Conservation (phyloP, 1,140 invertebrate species). For the Nilaparvata lugens region DNA sequence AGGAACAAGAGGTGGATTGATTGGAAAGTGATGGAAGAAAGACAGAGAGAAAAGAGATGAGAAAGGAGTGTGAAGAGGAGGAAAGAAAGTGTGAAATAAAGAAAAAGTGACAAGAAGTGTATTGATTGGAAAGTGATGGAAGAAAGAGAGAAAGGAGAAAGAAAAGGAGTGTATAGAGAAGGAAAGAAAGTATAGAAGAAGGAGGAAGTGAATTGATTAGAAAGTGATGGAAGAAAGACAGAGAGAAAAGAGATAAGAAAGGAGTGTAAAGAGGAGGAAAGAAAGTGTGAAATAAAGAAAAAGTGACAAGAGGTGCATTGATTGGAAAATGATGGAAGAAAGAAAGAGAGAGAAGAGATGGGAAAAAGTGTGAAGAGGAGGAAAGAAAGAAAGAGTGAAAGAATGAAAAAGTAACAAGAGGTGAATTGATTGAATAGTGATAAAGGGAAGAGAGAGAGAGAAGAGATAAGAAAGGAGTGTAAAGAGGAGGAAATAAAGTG, state of each 20-base stretch:
- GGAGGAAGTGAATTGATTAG: no score
- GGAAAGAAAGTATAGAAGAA: not conserved
- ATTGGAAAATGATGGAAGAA: conserved; percentile 9
- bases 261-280: no score
- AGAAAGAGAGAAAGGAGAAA: no score
- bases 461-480: no score
- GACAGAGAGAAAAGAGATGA: conserved; percentile 9
- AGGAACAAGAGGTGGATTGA: not conserved
- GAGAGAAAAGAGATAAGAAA: no score
- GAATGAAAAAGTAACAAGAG: not conserved
- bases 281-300: no score
- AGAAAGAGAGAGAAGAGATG: not conserved
- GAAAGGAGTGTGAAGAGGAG: conserved; percentile 13
- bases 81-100: conserved; percentile 14
- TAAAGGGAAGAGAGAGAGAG: no score
- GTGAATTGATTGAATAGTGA: not conserved
- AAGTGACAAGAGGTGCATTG: not conserved
- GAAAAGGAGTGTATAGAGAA: not conserved
- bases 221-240: no score
- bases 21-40: no score
- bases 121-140: no score
- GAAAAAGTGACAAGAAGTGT: conserved; percentile 17
- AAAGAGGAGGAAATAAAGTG: no score
- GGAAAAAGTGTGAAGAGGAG: not conserved
- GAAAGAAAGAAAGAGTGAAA: not conserved